Evolutionary conservation across 2,888 invertebrate genomes (phyloP), one percentile per base, ranked within the genome.

Genomic region (Chaitophorus viminalis): DNA sequence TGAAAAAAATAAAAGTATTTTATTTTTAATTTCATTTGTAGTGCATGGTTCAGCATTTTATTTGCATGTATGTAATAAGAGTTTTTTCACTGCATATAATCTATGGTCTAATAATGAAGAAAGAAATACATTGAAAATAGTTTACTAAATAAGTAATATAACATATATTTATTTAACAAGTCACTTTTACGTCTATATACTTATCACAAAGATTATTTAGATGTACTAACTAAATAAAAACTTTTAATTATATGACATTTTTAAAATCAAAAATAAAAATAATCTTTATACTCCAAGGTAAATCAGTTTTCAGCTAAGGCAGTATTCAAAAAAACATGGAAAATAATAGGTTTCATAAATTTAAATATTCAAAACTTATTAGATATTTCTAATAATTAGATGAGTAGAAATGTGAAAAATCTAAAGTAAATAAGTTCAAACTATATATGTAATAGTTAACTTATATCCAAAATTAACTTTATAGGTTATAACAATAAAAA

Each of bases 151-250:
- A 82, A 1, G 31, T 46, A 82, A 70, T 70, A 70, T 70, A 17
- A 18, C 3, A 21, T 46, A 82, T 46, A 82, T 82, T 81, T 81
- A 65, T 79, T 70, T 79, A 82, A 82, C 70, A 82, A 82, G 6
- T 70, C 3, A 82, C 31, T 82, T 33, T 14, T 25, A 46, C 11
- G 46, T 46, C 14, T 14, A 14, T 46, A 70, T 70, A 70, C 46
- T 74, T 54, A 82, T 74, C 72, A 82, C 54, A 72, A 74, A 82
- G 18, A 54, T 54, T 18, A 82, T n/a, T 54, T 33, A 33, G 0
- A 33, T 72, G 52, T 52, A 29, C 68, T 68, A 11, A 68, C 2
- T n/a, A 11, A 29, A 29, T 29, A 68, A 60, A 60, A 60, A 60
- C 0, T 54, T 17, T 17, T 25, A 60, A 21, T 5, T 11, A 52